Conservation (phyloP, 2,113 vertebrate species). For the Paradoxurus hermaphroditus region DNA sequence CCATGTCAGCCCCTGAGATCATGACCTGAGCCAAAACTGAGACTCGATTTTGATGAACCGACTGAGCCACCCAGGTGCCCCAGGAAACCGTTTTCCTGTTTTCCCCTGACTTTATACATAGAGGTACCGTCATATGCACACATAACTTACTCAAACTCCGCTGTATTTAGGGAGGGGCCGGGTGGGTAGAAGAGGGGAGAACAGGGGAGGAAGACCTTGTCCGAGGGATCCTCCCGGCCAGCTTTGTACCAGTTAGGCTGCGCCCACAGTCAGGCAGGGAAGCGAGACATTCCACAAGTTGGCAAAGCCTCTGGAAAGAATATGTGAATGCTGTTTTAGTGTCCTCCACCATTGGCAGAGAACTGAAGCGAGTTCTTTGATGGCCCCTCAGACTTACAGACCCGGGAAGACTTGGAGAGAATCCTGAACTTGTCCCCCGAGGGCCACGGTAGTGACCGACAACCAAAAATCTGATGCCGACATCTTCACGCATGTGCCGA, state of each 20-base stretch:
- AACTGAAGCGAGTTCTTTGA: neutral
- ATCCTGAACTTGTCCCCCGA: neutral
- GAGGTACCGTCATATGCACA: neutral
- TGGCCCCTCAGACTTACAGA: neutral
- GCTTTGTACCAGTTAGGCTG: neutral
- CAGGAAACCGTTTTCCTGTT: neutral
- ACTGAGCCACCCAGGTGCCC: too few species aligned
- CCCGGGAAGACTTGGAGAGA: neutral
- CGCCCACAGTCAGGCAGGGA: neutral
- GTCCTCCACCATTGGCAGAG: neutral
- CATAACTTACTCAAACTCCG: neutral
- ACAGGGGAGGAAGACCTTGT: neutral
- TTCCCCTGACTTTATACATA: neutral
- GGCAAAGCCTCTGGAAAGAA: neutral
- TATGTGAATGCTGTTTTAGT: neutral
- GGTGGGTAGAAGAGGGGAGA: neutral
- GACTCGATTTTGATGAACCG: too few species aligned
- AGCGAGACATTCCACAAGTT: neutral
- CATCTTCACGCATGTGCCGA: neutral
- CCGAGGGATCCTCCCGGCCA: neutral
- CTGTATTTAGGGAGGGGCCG: neutral
- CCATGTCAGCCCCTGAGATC: too few species aligned
- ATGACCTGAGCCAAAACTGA: too few species aligned
- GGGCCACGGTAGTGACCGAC: neutral
- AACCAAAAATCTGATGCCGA: neutral